Conservation (phyloP, 2,888 invertebrate species). For the Lomographa bimaculata region DNA sequence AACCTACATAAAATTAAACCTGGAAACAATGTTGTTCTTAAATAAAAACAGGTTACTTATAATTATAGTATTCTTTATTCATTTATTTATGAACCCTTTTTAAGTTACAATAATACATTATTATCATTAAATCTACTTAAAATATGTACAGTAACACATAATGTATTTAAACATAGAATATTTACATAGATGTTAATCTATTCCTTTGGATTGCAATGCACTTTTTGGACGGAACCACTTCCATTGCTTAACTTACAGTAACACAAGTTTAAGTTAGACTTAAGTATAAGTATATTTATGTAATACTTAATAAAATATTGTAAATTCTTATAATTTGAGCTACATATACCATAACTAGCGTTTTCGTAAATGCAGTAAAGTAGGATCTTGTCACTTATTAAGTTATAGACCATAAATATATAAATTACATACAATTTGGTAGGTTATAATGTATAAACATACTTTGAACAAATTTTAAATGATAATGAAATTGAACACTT, state of each 20-base stretch:
- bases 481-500: too few species aligned
- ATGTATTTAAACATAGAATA: too few species aligned
- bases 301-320: constrained; percentile 46
- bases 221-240: constrained; percentile 72
- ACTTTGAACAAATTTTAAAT: too few species aligned
- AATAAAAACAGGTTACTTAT: too few species aligned
- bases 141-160: constrained; percentile 22
- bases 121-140: too few species aligned
- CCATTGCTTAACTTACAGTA: constrained; percentile 39
- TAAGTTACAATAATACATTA: constrained; percentile 10
- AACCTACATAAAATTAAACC: too few species aligned
- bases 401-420: too few species aligned
- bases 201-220: constrained; percentile 78
- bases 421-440: too few species aligned
- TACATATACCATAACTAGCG: constrained; percentile 21
- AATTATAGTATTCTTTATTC: too few species aligned
- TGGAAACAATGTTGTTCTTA: too few species aligned
- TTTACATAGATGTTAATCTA: constrained; percentile 46
- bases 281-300: constrained; percentile 1
- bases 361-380: constrained; percentile 42
- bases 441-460: too few species aligned
- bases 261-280: constrained; percentile 11
- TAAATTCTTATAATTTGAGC: constrained; percentile 37
- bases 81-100: constrained; percentile 10
- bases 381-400: too few species aligned